These are phyloP conservation scores for Cephus spinipes DNA, from an alignment of 2,888 invertebrate genomes.

Conservation along the genomic window DNA sequence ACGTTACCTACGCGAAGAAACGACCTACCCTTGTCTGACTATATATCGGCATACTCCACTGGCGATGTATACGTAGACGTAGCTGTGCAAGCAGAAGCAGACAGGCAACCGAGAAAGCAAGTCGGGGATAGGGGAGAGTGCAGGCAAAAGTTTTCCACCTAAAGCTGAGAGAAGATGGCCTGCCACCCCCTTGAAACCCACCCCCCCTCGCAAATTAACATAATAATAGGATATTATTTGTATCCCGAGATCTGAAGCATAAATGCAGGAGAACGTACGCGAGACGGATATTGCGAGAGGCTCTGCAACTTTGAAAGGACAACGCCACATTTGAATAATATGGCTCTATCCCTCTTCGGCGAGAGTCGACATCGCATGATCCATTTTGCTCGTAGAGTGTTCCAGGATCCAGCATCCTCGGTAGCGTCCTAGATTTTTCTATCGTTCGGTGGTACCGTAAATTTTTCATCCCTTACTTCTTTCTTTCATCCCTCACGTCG, in stretches of 20 bases:
- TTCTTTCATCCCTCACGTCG: too few relatives aligned
- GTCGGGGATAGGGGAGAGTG: neutral
- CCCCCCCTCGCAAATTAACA: slow-evolving; percentile 28
- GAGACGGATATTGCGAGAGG: slow-evolving; percentile 26
- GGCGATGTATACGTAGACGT: neutral
- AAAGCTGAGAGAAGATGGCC: neutral
- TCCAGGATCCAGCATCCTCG: neutral
- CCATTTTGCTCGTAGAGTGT: neutral
- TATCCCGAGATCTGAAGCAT: slow-evolving; percentile 26
- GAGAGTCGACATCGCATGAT: neutral
- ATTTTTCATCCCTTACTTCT: neutral
- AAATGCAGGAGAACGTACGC: slow-evolving; percentile 28
- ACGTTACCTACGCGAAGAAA: slow-evolving; percentile 25
- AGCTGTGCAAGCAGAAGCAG: neutral
- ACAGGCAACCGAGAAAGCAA: neutral
- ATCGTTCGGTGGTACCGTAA: neutral
- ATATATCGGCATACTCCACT: neutral
- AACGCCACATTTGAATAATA: slow-evolving; percentile 33
- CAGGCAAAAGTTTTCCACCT: neutral
- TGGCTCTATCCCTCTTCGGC: slow-evolving; percentile 15
- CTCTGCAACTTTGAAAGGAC: slow-evolving; percentile 28
- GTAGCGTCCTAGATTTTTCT: neutral
- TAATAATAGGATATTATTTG: slow-evolving; percentile 50
- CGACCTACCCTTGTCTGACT: neutral
- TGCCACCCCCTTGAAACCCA: neutral